phyloP scores from a whole-genome alignment of 2,888 invertebrate species.

The Drosophila kuntzei region DNA sequence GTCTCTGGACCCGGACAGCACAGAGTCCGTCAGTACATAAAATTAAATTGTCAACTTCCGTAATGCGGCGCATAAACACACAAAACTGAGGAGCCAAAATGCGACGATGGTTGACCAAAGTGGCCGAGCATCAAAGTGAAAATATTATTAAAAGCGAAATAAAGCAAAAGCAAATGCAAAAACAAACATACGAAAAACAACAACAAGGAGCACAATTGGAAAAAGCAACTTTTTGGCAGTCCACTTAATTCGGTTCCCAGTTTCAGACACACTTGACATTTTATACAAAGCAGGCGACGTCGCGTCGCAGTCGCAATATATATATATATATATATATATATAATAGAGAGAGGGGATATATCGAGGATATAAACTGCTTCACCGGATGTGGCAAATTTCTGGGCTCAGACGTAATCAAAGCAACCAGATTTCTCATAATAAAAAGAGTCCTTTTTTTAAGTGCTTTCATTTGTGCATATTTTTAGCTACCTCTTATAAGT shows the following conservation, averaged over 20 bases:
- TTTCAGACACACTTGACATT: conserved; percentile 74
- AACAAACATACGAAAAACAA: conserved; percentile 17
- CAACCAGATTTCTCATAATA: conserved; percentile 8
- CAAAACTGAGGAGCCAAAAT: conserved; percentile 19
- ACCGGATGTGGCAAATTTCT: conserved; percentile 77
- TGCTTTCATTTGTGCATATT: conserved; percentile 9
- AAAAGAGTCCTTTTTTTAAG: conserved; percentile 11
- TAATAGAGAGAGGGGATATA: not conserved
- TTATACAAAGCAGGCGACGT: conserved; percentile 55
- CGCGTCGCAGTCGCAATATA: conserved; percentile 36
- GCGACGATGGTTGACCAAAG: conserved; percentile 56
- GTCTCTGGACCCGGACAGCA: not conserved
- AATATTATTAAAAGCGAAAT: conserved; percentile 79
- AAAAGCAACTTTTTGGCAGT: conserved; percentile 63
- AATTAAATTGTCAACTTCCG: conserved; percentile 82
- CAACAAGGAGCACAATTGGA: conserved; percentile 46
- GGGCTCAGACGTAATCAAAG: conserved; percentile 46
- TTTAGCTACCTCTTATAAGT: not conserved
- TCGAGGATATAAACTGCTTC: conserved; percentile 52
- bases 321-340: not conserved
- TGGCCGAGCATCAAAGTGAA: conserved; percentile 77
- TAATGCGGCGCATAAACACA: conserved; percentile 56
- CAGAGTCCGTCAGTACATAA: conserved; percentile 67
- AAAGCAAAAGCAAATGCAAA: conserved; percentile 51
- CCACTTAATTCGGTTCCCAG: conserved; percentile 69